phyloP scores from a whole-genome alignment of 1,140 invertebrate genomes.

The Macrobrachium nipponense region DNA sequence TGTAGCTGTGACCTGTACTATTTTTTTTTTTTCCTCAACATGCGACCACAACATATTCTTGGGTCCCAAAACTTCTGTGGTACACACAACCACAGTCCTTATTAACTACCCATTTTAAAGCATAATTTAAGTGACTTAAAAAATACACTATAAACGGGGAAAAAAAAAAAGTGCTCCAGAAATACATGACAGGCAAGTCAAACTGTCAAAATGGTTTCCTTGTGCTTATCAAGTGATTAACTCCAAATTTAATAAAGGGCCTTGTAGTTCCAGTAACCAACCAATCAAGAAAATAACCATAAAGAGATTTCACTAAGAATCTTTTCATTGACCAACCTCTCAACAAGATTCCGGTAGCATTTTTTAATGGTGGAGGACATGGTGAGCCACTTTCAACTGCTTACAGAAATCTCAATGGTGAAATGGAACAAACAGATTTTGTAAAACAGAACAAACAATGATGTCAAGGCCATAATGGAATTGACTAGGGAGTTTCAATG shows the following conservation, averaged over 20 bases:
- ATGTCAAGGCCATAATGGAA: conserved; percentile 21
- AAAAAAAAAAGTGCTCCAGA: conserved; percentile 32
- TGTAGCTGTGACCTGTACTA: conserved; percentile 59
- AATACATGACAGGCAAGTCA: conserved; percentile 34
- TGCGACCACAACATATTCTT: conserved; percentile 40
- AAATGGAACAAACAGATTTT: background rate
- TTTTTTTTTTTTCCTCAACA: conserved; percentile 17
- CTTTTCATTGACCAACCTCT: conserved; percentile 39
- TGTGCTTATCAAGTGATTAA: no score
- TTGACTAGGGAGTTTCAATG: conserved; percentile 32
- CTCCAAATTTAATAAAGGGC: background rate
- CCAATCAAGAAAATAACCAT: no score
- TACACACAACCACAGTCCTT: conserved; percentile 50
- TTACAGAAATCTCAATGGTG: background rate
- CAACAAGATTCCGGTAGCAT: conserved; percentile 29
- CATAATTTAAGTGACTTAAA: conserved; percentile 57
- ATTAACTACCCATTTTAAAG: conserved; percentile 56
- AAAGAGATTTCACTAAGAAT: no score
- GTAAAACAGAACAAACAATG: conserved; percentile 16
- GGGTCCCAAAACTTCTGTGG: conserved; percentile 51
- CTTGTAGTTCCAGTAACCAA: no score
- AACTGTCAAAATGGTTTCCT: background rate
- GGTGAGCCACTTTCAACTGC: conserved; percentile 50
- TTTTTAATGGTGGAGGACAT: conserved; percentile 30
- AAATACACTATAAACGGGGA: conserved; percentile 49